A percentile compares a stretch with the other conserved stretches of the same genome.
Conservation (phyloP, 2,888 invertebrate genomes). For the Labia minor region DNA sequence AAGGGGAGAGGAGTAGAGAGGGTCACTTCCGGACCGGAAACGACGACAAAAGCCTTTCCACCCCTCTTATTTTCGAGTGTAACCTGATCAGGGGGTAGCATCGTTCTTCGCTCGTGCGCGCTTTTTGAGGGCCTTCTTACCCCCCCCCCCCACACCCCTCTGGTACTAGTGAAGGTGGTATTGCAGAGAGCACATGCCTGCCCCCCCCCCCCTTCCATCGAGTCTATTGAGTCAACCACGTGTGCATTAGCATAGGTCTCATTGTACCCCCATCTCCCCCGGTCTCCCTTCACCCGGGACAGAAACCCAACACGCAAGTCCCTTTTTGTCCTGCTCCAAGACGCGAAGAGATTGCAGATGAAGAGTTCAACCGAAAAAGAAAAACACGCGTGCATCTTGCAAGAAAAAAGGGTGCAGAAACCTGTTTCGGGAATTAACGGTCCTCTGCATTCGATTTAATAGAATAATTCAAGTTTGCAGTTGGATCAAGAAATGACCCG, state of each 20-base stretch:
- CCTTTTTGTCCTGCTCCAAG: neutral
- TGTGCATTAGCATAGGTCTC: constrained; percentile 13
- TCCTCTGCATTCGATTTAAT: neutral
- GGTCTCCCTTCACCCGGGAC: too few relatives aligned
- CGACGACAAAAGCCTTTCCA: neutral
- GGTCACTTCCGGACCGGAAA: constrained; percentile 6
- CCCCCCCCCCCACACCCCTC: neutral
- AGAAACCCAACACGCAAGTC: neutral
- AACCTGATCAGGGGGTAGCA: neutral
- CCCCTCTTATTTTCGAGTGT: neutral
- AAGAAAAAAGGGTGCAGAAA: neutral
- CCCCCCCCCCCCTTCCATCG: too few relatives aligned
- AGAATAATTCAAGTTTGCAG: neutral
- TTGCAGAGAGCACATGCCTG: neutral
- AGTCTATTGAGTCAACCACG: neutral
- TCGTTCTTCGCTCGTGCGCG: constrained; percentile 2
- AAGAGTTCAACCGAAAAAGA: neutral
- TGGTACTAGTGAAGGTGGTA: neutral
- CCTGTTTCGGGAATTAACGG: neutral
- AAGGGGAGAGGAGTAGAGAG: neutral
- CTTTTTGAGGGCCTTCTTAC: neutral
- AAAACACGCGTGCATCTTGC: neutral
- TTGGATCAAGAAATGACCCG: too few relatives aligned
- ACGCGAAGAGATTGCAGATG: neutral
- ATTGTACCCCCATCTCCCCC: neutral